Conservation (phyloP, 2,888 invertebrate species). For the Drosophila melanocephala region DNA sequence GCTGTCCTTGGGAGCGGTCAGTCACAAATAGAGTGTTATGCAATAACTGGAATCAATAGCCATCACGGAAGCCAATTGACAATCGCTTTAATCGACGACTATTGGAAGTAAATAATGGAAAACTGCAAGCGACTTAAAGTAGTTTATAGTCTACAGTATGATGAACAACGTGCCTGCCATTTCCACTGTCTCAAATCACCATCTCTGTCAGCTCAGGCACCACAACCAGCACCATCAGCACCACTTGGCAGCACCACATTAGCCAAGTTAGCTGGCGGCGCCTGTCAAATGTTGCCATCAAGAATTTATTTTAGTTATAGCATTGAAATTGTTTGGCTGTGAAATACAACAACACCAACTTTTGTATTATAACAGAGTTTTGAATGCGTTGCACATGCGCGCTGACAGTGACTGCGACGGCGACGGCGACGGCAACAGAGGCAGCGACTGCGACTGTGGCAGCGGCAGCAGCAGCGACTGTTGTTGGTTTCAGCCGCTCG, state of each 20-base stretch:
- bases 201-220: not conserved
- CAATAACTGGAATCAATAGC: constrained; percentile 50
- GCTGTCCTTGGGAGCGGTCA: constrained; percentile 52
- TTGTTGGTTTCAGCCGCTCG: constrained; percentile 41
- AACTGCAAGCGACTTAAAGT: constrained; percentile 62
- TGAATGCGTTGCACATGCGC: constrained; percentile 78
- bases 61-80: constrained; percentile 68
- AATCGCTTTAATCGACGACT: constrained; percentile 60
- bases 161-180: constrained; percentile 56
- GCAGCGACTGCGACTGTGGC: constrained; percentile 21
- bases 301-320: constrained; percentile 71
- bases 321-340: constrained; percentile 68
- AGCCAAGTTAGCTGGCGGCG: constrained; percentile 48
- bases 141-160: constrained; percentile 27
- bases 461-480: constrained; percentile 17
- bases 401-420: not conserved
- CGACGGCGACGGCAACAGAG: not conserved
- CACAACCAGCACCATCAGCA: not conserved
- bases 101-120: constrained; percentile 59
- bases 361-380: constrained; percentile 69
- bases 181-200: constrained; percentile 16
- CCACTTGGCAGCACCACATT: constrained; percentile 7
- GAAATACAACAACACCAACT: constrained; percentile 26
- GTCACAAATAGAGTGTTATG: constrained; percentile 35
- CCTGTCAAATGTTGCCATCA: constrained; percentile 73